Evolutionary conservation across 2,797 vertebrate genomes (phyloP), one percentile per base, ranked within the genome.

Genomic region (Sebastes kiyomatsui): DNA sequence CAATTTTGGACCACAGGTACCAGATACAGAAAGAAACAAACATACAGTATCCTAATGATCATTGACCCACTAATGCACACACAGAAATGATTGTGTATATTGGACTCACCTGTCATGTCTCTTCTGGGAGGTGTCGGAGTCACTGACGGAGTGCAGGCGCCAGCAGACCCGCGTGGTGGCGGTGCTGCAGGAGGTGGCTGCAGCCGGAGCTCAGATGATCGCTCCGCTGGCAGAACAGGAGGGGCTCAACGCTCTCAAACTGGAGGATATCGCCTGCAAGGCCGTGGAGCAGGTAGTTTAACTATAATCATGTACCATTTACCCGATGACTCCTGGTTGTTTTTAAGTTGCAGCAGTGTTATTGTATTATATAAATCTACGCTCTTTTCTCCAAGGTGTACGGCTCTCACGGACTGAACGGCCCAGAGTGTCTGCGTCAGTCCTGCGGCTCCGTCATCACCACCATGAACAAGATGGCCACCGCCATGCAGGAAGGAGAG

Each of bases 401-500:
- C 0, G 97, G 97, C 30, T 82, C 91, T 4, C 96, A 96, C 2
- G 97, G 96, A 6, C 88, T 96, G 79, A 97, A 93, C 38, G 96
- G 96, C 6, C 95, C 96, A 0, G 97, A 99, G 87, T 97, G 97
- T 81, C 95, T 99, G 87, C 97, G 96, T 11, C 97, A 99, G 95
- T 99, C 99, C 2, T 99, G 98, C 92, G 94, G 75, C 83, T 92
- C 97, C 38, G 96, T 99, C 75, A 97, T 99, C 3, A 93, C 96
- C 2, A 98, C 98, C 75, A 99, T 99, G 99, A 99, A 99, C 95
- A 99, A 99, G 94, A 96, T 98, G 97, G 98, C 98, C 87, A 99
- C 98, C 0, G 98, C 98, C 83, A 99, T 99, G 99, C 99, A 99
- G 94, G 98, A 99, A 90, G 99, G 99, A 4, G 99, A 99, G 82